Evolutionary conservation across 2,797 vertebrate species (phyloP).

Genomic region (Poeciliopsis gracilis): DNA sequence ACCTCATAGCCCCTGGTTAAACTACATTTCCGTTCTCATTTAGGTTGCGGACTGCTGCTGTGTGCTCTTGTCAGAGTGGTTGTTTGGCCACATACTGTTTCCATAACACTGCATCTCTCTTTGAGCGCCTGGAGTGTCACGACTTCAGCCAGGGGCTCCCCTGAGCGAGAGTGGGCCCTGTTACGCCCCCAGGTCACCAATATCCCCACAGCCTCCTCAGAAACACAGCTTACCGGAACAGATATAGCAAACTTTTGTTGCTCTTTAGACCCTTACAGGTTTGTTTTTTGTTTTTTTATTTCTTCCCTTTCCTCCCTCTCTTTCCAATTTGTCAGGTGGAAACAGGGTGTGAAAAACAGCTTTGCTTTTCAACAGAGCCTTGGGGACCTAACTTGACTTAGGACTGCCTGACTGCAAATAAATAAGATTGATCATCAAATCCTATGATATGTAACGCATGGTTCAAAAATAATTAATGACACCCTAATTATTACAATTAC

Average conservation of each 20-base stretch:
- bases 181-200: slow-evolving; percentile 63
- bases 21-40: slow-evolving; percentile 51
- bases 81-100: slow-evolving; percentile 53
- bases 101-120: slow-evolving; percentile 35
- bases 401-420: slow-evolving; percentile 41
- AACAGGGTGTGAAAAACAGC: slow-evolving; percentile 64
- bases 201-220: slow-evolving; percentile 53
- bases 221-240: slow-evolving; percentile 61
- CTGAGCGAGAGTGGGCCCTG: slow-evolving; percentile 45
- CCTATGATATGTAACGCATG: slow-evolving; percentile 27
- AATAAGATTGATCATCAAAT: slow-evolving; percentile 45
- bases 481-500: slow-evolving; percentile 30
- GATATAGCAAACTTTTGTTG: slow-evolving; percentile 53
- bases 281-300: slow-evolving; percentile 3
- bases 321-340: slow-evolving; percentile 62
- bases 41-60: slow-evolving; percentile 27
- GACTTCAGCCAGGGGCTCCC: slow-evolving; percentile 50
- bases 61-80: slow-evolving; percentile 47
- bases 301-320: background rate
- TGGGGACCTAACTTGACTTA: slow-evolving; percentile 45
- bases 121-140: slow-evolving; percentile 54
- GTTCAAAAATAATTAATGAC: slow-evolving; percentile 39
- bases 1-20: slow-evolving; percentile 44
- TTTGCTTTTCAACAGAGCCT: slow-evolving; percentile 49
- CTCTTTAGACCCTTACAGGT: slow-evolving; percentile 25